Evolutionary conservation across 2,797 vertebrate genomes (phyloP), one percentile per base, ranked within the genome.

Genomic region (Kryptolebias ocellatus): DNA sequence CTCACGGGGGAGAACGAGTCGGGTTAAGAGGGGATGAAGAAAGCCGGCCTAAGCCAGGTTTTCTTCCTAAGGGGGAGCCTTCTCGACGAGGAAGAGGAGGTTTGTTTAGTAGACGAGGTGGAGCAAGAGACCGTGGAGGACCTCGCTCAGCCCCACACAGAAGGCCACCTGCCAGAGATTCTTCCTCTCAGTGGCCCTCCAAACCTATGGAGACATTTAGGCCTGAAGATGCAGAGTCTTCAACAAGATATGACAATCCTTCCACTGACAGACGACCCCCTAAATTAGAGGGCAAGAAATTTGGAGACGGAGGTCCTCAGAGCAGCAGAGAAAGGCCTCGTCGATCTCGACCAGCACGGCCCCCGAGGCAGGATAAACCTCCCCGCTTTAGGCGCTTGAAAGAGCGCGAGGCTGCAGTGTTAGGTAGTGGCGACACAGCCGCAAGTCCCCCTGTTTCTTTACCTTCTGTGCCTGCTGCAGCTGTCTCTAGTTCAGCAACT

Each of bases 1-100:
- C 84, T 53, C 89, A 92, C 54, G 67, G 82, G 28, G 86, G 81
- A 0, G 93, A 95, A 29, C 92, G 90, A 60, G 20, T 77, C 24
- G 89, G 81, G 0, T 50, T 78, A 27, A 84, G 93, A 61, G 91
- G 94, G 64, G 96, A 97, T 1, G 96, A 97, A 11, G 97, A 99
- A n/a, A 90, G 87, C 64, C 94, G 96, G 65, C 94, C 95, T 31
- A 99, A 95, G 74, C 96, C 96, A 55, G 96, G 98, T 5, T 99
- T 99, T 80, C 95, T 99, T 78, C 96, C 96, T 16, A 98, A 98
- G 90, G 98, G 98, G 71, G 98, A 99, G 64, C 96, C 96, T n/a
- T 95, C 96, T 0, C 92, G 97, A 16, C 91, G 97, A 72, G 98
- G 98, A 51, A 93, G 96, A 87, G 98, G 97, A 15, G 96, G 96